Evolutionary conservation across 2,797 vertebrate genomes (phyloP), one percentile per base, ranked within the genome.

Genomic region (Perodicticus potto): DNA sequence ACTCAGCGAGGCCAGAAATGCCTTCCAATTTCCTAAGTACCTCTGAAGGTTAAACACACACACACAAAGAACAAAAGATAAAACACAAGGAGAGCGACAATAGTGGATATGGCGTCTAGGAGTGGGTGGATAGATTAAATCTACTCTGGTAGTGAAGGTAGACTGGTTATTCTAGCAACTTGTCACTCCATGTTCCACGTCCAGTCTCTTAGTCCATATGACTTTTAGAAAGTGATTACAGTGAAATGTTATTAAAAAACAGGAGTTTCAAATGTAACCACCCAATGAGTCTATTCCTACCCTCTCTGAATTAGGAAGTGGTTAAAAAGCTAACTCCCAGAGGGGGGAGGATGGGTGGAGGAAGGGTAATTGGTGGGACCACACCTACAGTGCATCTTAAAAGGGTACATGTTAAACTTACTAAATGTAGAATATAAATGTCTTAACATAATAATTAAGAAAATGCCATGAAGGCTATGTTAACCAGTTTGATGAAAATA

Each of bases 11-110:
- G 49, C 32, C 17, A 72, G 19, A 93, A 61, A 69, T 45, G 53
- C 37, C 45, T 94, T 95, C 5, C 19, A 78, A 53, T 84, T 81
- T 92, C 72, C 49, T 86, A 43, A 87, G 37, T 37, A 83, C 86
- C 11, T 95, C 55, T 40, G 17, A 34, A 82, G 22, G 12, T n/a
- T 6, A 37, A 88, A 61, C 45, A 74, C 85, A 14, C 85, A 14
- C 34, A 89, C 40, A 65, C 83, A 85, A 61, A 86, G 43, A n/a
- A 87, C 43, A 77, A 84, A 85, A 76, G 76, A 72, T 63, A 55
- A 90, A 84, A 76, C 14, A 63, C 29, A 43, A 76, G 49, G 0
- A 55, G 25, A 85, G 19, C 45, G n/a, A 72, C 4, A 19, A 27
- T 12, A 23, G 32, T 20, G 14, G 53, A 77, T n/a, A 27, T 0